These are phyloP conservation scores for Passer domesticus DNA, from an alignment of 2,113 vertebrate species.

Conservation along the genomic window DNA sequence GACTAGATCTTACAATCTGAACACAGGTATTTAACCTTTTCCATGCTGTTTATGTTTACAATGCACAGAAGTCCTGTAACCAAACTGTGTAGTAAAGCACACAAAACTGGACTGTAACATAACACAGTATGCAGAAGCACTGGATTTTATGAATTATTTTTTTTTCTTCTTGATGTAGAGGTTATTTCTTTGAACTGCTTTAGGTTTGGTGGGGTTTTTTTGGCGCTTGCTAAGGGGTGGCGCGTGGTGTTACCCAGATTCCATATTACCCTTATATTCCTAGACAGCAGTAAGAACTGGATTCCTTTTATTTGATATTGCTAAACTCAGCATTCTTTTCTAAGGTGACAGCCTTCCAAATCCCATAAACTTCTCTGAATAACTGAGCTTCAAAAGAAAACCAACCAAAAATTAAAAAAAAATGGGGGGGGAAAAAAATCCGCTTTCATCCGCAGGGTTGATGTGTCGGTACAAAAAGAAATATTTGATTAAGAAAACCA, in stretches of 20 bases:
- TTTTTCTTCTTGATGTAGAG: constrained; percentile 56
- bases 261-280: constrained; percentile 44
- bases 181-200: constrained; percentile 68
- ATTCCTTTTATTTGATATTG: constrained; percentile 61
- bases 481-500: constrained; percentile 46
- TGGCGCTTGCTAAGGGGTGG: constrained; percentile 75
- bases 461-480: constrained; percentile 63
- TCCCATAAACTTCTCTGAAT: constrained; percentile 61
- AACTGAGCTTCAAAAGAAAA: constrained; percentile 53
- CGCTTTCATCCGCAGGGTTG: constrained; percentile 69
- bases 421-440: accelerated
- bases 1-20: constrained; percentile 99
- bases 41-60: constrained; percentile 99
- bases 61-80: constrained; percentile 98
- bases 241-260: constrained; percentile 59
- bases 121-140: constrained; percentile 81
- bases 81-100: constrained; percentile 94
- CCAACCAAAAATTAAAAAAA: not conserved
- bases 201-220: constrained; percentile 7
- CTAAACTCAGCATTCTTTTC: constrained; percentile 61
- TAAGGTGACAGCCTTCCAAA: constrained; percentile 69
- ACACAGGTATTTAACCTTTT: constrained; percentile 99
- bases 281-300: constrained; percentile 75
- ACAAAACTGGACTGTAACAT: constrained; percentile 89
- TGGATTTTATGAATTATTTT: constrained; percentile 58